Conservation (phyloP, 2,888 invertebrate species). For the Caenorhabditis sp. region DNA sequence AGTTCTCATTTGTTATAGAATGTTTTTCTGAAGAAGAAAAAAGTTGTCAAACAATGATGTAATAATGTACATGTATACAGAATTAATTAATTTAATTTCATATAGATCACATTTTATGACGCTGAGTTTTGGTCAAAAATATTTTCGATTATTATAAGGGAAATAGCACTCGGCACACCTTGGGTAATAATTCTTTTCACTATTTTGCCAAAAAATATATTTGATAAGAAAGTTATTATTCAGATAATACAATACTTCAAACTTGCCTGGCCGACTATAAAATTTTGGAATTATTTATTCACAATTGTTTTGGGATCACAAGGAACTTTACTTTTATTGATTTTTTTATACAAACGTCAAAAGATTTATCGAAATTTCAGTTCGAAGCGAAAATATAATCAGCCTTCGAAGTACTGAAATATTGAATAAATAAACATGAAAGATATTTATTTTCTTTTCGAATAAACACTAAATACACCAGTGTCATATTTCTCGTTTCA, state of each 20-base stretch:
- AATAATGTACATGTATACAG: no score
- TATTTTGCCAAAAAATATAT: background rate
- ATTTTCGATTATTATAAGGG: conserved; percentile 48
- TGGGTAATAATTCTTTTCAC: conserved; percentile 44
- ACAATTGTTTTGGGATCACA: conserved; percentile 48
- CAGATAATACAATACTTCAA: conserved; percentile 54
- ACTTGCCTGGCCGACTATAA: conserved; percentile 23
- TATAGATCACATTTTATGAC: conserved; percentile 14
- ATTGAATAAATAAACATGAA: no score
- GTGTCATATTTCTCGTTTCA: no score
- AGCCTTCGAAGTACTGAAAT: no score
- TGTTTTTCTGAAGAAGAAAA: conserved; percentile 29
- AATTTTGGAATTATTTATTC: conserved; percentile 53
- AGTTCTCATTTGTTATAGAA: conserved; percentile 44
- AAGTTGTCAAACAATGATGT: no score
- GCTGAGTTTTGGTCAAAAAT: conserved; percentile 45
- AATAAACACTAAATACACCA: no score
- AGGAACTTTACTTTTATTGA: conserved; percentile 38
- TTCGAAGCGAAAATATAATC: no score
- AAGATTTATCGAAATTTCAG: background rate
- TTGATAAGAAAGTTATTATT: conserved; percentile 4
- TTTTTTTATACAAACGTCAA: conserved; percentile 38
- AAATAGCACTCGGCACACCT: conserved; percentile 57
- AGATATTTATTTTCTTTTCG: no score
- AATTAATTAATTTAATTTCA: conserved; percentile 9